Evolutionary conservation across 2,797 vertebrate genomes (phyloP).

Genomic region (Chlorospingus semifuscus): DNA sequence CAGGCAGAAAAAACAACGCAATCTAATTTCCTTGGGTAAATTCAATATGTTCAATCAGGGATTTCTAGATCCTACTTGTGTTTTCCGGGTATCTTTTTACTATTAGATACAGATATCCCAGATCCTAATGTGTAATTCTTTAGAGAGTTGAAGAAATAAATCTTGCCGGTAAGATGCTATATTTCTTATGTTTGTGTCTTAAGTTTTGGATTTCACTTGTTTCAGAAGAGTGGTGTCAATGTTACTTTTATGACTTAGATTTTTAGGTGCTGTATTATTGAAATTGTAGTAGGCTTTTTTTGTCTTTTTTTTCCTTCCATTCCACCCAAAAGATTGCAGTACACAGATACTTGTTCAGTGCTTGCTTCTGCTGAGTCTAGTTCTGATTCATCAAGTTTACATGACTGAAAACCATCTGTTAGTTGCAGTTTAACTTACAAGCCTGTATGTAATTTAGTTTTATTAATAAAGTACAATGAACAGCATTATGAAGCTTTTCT

Average conservation of each 20-base stretch:
- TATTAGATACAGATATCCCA: not conserved
- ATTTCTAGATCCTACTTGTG: not conserved
- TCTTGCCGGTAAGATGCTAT: constrained; percentile 46
- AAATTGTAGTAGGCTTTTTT: not conserved
- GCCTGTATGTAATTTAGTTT: constrained; percentile 64
- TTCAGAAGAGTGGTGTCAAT: not conserved
- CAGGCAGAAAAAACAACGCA: not conserved
- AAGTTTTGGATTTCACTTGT: constrained; percentile 15
- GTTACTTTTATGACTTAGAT: not conserved
- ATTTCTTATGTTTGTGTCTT: not conserved
- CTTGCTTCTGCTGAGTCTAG: constrained; percentile 44
- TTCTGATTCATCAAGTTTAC: constrained; percentile 55
- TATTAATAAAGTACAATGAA: constrained; percentile 63
- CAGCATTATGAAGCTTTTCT: constrained; percentile 74
- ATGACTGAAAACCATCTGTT: constrained; percentile 46
- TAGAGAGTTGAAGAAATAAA: not conserved
- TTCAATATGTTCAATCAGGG: not conserved
- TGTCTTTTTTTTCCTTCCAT: not conserved
- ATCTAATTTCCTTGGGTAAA: not conserved
- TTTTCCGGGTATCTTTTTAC: not conserved
- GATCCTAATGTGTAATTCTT: not conserved
- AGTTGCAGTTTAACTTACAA: constrained; percentile 70
- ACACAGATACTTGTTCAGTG: constrained; percentile 27
- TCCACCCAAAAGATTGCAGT: not conserved
- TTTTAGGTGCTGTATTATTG: not conserved